Percentiles rank a stretch among this genome's conserved stretches.
Evolutionary conservation across 2,888 invertebrate species (phyloP).

Genomic region (Aspidiotus destructor): DNA sequence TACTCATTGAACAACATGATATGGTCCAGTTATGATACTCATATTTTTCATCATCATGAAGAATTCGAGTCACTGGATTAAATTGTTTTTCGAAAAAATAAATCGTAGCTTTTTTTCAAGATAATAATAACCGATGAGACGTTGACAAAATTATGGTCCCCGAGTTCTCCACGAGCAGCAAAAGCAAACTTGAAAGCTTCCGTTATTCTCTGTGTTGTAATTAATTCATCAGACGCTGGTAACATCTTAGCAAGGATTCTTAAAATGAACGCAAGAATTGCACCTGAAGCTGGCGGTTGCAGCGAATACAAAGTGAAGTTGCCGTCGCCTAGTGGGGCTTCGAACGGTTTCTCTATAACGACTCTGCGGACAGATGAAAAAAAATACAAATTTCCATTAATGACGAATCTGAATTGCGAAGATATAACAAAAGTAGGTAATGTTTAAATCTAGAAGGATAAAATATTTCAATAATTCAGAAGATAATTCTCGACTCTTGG

Average conservation of each 20-base stretch:
- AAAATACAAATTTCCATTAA: not conserved
- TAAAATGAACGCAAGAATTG: constrained; percentile 67
- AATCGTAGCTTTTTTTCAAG: too few relatives aligned
- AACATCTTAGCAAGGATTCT: constrained; percentile 58
- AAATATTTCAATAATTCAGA: too few relatives aligned
- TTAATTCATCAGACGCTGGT: constrained; percentile 46
- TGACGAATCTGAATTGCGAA: not conserved
- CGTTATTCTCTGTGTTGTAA: constrained; percentile 60
- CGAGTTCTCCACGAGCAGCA: constrained; percentile 73
- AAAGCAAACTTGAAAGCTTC: constrained; percentile 91
- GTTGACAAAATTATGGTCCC: constrained; percentile 66
- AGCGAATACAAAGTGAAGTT: constrained; percentile 60
- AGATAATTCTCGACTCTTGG: too few relatives aligned
- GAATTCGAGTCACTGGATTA: too few relatives aligned
- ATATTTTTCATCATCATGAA: too few relatives aligned
- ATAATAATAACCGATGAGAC: too few relatives aligned
- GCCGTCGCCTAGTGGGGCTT: constrained; percentile 47
- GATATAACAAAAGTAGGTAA: too few relatives aligned
- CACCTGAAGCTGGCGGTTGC: constrained; percentile 79
- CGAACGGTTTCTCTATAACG: constrained; percentile 53
- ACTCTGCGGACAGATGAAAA: constrained; percentile 40
- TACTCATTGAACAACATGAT: too few relatives aligned
- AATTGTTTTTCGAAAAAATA: too few relatives aligned
- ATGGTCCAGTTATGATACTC: too few relatives aligned
- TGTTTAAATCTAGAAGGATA: too few relatives aligned